Evolutionary conservation across 2,797 vertebrate species (phyloP).

Genomic region (Sylvilagus floridanus): DNA sequence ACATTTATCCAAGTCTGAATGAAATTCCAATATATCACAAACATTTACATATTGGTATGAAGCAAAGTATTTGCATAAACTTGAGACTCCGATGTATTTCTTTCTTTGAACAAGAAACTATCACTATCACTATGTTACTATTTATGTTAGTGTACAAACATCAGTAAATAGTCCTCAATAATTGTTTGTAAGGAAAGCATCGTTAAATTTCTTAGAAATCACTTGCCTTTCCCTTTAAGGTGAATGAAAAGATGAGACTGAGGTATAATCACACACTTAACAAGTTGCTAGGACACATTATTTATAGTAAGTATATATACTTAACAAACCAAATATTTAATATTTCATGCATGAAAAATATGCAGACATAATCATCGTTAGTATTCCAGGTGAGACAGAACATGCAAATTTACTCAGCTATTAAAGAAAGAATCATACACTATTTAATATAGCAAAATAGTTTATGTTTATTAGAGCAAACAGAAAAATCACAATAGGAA

Average conservation of each 20-base stretch:
- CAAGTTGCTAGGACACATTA: constrained; percentile 82
- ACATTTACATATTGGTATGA: neutral
- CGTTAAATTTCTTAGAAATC: constrained; percentile 66
- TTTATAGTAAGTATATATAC: constrained; percentile 82
- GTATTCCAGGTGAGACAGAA: constrained; percentile 86
- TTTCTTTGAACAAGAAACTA: neutral
- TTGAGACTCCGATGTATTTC: neutral
- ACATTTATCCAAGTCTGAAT: neutral
- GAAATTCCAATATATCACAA: neutral
- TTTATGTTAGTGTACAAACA: neutral
- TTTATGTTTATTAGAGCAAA: constrained; percentile 88
- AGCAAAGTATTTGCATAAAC: neutral
- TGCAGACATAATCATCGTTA: constrained; percentile 84
- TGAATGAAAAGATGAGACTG: constrained; percentile 63
- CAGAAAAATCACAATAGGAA: constrained; percentile 87
- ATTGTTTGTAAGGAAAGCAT: constrained; percentile 70
- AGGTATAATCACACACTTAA: constrained; percentile 78
- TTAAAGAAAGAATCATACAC: constrained; percentile 85
- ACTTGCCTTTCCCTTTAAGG: constrained; percentile 54
- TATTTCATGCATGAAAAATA: constrained; percentile 85
- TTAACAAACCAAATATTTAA: constrained; percentile 87
- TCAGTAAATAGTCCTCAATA: constrained; percentile 36
- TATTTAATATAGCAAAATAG: constrained; percentile 88
- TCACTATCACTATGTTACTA: neutral
- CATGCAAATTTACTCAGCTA: constrained; percentile 86